These are phyloP conservation scores for Meandrusa payeni DNA, from an alignment of 2,888 invertebrate species.

Conservation along the genomic window DNA sequence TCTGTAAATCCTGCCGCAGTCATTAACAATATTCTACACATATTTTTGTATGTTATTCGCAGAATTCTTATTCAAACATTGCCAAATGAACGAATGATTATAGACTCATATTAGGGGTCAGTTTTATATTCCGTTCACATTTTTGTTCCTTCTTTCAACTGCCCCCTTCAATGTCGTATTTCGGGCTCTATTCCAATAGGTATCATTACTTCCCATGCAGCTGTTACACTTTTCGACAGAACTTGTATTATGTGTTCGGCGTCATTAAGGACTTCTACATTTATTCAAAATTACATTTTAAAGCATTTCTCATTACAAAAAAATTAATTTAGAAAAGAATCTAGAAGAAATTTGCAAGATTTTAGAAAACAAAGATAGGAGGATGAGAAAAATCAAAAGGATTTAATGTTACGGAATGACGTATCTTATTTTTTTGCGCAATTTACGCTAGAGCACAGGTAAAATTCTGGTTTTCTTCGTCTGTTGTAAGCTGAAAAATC, in stretches of 20 bases:
- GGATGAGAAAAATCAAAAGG: constrained; percentile 13
- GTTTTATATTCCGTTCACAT: constrained; percentile 31
- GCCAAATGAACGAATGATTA: too few species aligned
- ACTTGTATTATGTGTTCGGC: constrained; percentile 67
- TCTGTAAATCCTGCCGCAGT: too few species aligned
- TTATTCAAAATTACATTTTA: constrained; percentile 23
- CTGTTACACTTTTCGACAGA: constrained; percentile 71
- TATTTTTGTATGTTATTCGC: too few species aligned
- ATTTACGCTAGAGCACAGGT: constrained; percentile 48
- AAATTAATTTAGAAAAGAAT: background rate
- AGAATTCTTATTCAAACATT: constrained; percentile 4
- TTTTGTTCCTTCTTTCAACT: constrained; percentile 47
- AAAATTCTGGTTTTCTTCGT: constrained; percentile 34
- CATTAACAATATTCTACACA: too few species aligned
- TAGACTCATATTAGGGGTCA: too few species aligned
- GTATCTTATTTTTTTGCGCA: constrained; percentile 41
- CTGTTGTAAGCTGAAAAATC: constrained; percentile 23
- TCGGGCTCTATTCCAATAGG: constrained; percentile 47
- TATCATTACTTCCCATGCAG: constrained; percentile 67
- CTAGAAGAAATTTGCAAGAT: background rate
- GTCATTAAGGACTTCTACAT: constrained; percentile 60
- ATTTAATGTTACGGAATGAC: constrained; percentile 32
- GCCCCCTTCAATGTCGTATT: constrained; percentile 56
- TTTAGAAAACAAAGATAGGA: constrained; percentile 19
- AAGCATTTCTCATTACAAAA: background rate